Evolutionary conservation across 2,888 invertebrate genomes (phyloP).

Genomic region (Drosophila peninsularis): DNA sequence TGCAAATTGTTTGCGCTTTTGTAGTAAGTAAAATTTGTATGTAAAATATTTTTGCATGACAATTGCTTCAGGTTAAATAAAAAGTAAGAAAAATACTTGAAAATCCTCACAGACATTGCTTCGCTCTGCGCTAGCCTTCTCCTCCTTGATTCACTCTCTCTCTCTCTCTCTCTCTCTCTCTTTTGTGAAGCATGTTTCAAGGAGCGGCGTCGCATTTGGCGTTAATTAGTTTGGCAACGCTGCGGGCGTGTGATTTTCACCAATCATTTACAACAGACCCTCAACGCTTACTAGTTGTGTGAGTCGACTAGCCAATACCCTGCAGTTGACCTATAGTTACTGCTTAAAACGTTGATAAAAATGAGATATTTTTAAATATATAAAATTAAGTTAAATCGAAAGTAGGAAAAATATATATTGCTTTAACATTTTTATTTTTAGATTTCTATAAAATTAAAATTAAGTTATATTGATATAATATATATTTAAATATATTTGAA

Average conservation of each 20-base stretch:
- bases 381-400: background rate
- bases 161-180: background rate
- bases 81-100: background rate
- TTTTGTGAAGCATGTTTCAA: conserved; percentile 8
- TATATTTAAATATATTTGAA: background rate
- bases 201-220: conserved; percentile 64
- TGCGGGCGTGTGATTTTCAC: conserved; percentile 69
- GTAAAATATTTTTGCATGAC: background rate
- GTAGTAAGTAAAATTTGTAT: background rate
- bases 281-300: conserved; percentile 10
- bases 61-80: background rate
- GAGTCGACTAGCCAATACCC: background rate
- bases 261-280: conserved; percentile 64
- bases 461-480: too few relatives aligned
- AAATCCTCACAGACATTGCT: background rate
- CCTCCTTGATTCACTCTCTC: too few relatives aligned
- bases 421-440: background rate
- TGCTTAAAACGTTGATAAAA: too few relatives aligned
- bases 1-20: background rate
- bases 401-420: background rate
- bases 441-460: too few relatives aligned
- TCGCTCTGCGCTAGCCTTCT: background rate
- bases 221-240: conserved; percentile 76
- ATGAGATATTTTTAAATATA: background rate
- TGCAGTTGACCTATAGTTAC: background rate